These are phyloP conservation scores for Eulacestoma nigropectus DNA, from an alignment of 2,113 vertebrate species.

Conservation along the genomic window DNA sequence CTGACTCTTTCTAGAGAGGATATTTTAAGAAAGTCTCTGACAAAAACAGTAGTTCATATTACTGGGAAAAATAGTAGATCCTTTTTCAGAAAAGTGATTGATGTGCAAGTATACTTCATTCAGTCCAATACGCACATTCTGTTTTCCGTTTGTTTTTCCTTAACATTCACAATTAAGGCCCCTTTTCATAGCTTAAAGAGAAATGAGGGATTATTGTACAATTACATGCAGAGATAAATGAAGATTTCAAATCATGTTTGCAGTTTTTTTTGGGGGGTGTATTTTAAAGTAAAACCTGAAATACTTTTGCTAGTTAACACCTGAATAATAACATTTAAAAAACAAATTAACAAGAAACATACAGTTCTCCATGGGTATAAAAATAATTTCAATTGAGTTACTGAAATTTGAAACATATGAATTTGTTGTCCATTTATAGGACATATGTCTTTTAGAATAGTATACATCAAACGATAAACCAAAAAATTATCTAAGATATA, in stretches of 20 bases:
- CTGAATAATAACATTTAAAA: background rate
- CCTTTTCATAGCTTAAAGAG: background rate
- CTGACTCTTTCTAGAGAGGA: background rate
- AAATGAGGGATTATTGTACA: background rate
- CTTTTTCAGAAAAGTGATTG: background rate
- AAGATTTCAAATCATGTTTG: background rate
- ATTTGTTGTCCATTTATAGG: background rate
- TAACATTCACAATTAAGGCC: background rate
- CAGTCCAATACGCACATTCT: background rate
- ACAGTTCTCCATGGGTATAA: rapidly evolving
- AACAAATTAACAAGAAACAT: background rate
- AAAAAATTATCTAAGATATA: background rate
- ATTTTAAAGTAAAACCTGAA: background rate
- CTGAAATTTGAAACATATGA: background rate
- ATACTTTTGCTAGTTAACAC: background rate
- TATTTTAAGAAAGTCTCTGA: background rate
- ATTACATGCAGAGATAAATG: background rate
- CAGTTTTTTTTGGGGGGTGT: rapidly evolving
- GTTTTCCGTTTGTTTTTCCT: background rate
- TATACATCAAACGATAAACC: background rate
- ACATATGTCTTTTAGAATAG: background rate
- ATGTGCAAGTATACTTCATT: background rate
- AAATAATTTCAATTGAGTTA: background rate
- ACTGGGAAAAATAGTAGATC: background rate
- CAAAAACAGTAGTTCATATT: background rate